These are phyloP conservation scores for Physella acuta DNA, from an alignment of 1,140 invertebrate species.

Conservation along the genomic window DNA sequence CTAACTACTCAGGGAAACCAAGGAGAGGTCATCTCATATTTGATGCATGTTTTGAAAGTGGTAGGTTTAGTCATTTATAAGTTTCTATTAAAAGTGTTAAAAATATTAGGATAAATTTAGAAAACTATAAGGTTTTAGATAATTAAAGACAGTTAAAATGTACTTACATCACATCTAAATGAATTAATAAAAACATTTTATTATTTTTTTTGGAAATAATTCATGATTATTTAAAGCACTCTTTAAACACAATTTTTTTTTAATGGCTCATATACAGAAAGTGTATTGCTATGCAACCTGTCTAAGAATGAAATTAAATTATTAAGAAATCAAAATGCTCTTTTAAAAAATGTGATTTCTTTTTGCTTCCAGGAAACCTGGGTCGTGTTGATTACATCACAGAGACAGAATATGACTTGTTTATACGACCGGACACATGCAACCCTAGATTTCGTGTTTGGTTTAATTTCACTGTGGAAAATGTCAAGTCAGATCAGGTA, in stretches of 20 bases:
- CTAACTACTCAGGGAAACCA: constrained; percentile 90
- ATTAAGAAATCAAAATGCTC: neutral
- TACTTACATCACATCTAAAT: too few relatives aligned
- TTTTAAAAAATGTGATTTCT: neutral
- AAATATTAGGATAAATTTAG: too few relatives aligned
- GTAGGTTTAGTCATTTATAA: constrained; percentile 63
- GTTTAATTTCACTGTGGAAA: constrained; percentile 98
- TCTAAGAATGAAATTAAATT: neutral
- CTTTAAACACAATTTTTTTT: too few relatives aligned
- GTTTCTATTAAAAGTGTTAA: too few relatives aligned
- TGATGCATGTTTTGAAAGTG: constrained; percentile 93
- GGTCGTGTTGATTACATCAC: constrained; percentile 91
- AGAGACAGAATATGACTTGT: constrained; percentile 95
- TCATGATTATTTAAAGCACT: too few relatives aligned
- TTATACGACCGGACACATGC: constrained; percentile 93
- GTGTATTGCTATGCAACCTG: neutral
- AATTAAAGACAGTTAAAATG: too few relatives aligned
- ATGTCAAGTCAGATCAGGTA: constrained; percentile 88
- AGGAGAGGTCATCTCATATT: constrained; percentile 94
- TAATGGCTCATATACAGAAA: neutral
- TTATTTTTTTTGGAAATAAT: too few relatives aligned
- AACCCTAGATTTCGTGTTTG: constrained; percentile 89
- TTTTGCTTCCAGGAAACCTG: constrained; percentile 76
- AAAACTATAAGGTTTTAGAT: too few relatives aligned
- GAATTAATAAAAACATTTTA: too few relatives aligned